Conservation (phyloP, 2,113 vertebrate species). For the Antidorcas marsupialis region DNA sequence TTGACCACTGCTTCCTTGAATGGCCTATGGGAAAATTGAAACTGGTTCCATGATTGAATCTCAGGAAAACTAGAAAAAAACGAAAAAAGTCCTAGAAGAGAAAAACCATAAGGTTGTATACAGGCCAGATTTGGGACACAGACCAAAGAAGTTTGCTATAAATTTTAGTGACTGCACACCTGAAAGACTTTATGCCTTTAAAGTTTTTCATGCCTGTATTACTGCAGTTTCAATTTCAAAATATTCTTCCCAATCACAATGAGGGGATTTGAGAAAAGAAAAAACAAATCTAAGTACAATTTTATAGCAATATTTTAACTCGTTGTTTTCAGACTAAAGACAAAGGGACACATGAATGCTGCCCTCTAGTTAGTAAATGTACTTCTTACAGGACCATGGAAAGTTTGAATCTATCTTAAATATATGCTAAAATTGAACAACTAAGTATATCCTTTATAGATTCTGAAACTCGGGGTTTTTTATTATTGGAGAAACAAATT, state of each 20-base stretch:
- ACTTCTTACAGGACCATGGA: background rate
- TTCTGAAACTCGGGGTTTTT: background rate
- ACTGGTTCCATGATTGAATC: background rate
- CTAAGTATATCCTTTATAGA: background rate
- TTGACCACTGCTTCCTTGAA: background rate
- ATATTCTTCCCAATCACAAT: background rate
- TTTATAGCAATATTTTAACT: background rate
- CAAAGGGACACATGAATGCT: background rate
- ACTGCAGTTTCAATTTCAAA: background rate
- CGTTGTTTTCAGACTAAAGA: background rate
- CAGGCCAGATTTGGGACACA: background rate
- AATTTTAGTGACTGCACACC: background rate
- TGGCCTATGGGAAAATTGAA: background rate
- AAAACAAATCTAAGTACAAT: background rate
- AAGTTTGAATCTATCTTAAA: background rate
- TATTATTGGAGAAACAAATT: background rate
- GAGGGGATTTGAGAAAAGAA: background rate
- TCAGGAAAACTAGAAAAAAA: background rate
- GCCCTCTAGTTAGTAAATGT: background rate
- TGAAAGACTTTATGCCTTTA: background rate
- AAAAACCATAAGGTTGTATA: background rate
- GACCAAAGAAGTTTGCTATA: background rate
- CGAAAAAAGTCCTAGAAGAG: background rate
- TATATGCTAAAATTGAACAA: background rate
- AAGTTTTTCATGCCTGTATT: background rate